These are phyloP conservation scores for Perizoma affinitatum DNA, from an alignment of 2,888 invertebrate species.

Conservation along the genomic window DNA sequence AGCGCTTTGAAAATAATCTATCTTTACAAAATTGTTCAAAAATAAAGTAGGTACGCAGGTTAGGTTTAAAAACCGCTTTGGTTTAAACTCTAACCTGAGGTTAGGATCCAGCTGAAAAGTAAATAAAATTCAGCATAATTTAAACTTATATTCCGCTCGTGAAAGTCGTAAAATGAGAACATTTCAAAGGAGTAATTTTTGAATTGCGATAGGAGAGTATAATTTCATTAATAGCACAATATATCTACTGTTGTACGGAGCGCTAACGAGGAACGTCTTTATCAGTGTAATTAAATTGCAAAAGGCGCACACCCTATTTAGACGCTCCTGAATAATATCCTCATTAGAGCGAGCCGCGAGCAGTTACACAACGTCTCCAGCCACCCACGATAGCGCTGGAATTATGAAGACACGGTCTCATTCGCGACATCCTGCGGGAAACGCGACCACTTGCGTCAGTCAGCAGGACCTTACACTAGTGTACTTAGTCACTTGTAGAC, in stretches of 20 bases:
- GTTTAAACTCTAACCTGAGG: no score
- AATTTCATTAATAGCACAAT: conserved; percentile 58
- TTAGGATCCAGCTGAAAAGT: no score
- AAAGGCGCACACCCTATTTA: conserved; percentile 55
- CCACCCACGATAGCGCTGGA: conserved; percentile 72
- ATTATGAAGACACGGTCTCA: conserved; percentile 82
- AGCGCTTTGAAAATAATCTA: conserved; percentile 32
- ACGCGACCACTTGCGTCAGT: conserved; percentile 75
- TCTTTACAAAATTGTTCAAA: conserved; percentile 3
- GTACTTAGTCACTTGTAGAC: conserved; percentile 63
- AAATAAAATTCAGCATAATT: conserved; percentile 11
- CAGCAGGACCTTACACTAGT: conserved; percentile 68
- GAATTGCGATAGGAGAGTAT: conserved; percentile 34
- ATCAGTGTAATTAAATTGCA: conserved; percentile 64
- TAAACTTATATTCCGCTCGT: conserved; percentile 9
- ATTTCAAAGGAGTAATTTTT: conserved; percentile 14
- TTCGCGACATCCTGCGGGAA: conserved; percentile 82
- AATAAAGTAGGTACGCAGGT: no score
- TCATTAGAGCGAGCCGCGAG: conserved; percentile 59
- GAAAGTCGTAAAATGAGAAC: neutral
- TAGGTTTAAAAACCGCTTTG: no score
- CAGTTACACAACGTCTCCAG: conserved; percentile 69
- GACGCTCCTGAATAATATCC: conserved; percentile 74
- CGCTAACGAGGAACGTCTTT: conserved; percentile 62
- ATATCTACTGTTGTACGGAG: conserved; percentile 54